Percentiles rank a stretch among this genome's conserved stretches.
phyloP scores from a whole-genome alignment of 2,113 vertebrate genomes.

The Meriones unguiculatus region DNA sequence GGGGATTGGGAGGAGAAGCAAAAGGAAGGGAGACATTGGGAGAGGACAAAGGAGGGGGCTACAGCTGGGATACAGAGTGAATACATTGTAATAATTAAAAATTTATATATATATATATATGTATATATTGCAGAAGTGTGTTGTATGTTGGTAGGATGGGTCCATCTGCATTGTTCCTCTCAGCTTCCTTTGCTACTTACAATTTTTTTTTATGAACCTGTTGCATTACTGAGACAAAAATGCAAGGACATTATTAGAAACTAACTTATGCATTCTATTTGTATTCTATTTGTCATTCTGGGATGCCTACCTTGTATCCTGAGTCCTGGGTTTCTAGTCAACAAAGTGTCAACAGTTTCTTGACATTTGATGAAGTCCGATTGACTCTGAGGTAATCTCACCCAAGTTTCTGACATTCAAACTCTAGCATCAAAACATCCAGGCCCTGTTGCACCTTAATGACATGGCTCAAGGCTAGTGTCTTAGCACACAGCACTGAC shows the following conservation, averaged over 20 bases:
- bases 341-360: not conserved
- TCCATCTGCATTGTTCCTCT: rapidly evolving
- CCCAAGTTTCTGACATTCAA: not conserved
- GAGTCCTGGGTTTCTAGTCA: too few species aligned
- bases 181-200: not conserved
- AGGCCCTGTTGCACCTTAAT: not conserved
- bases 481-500: not conserved
- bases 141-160: not conserved
- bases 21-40: too few species aligned
- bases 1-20: too few species aligned
- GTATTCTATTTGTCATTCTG: not conserved
- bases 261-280: not conserved
- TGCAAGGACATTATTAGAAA: not conserved
- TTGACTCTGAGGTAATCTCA: not conserved
- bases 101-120: too few species aligned
- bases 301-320: too few species aligned
- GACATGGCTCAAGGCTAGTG: not conserved
- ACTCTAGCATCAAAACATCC: too few species aligned
- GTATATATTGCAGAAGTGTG: not conserved
- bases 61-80: too few species aligned
- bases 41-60: too few species aligned
- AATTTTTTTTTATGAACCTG: not conserved
- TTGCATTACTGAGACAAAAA: not conserved
- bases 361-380: not conserved
- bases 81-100: too few species aligned